phyloP scores from a whole-genome alignment of 2,888 invertebrate genomes.

The Rhaphigaster nebulosa region DNA sequence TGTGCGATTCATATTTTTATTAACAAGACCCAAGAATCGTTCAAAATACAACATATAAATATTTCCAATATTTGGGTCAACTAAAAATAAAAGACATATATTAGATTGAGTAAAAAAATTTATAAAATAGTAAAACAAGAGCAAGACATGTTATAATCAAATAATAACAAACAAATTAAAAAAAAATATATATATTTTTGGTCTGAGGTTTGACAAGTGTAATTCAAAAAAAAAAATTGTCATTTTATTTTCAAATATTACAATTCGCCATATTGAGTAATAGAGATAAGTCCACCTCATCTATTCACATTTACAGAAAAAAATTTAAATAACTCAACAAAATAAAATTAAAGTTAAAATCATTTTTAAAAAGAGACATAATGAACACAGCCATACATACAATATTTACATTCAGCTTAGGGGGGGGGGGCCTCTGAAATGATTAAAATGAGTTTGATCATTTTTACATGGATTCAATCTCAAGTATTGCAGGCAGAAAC shows the following conservation, averaged over 20 bases:
- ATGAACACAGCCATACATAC: too few species aligned
- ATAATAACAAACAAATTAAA: neutral
- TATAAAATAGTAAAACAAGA: neutral
- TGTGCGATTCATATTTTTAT: conserved; percentile 32
- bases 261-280: neutral
- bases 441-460: too few species aligned
- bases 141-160: neutral
- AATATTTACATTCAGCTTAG: too few species aligned
- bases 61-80: neutral
- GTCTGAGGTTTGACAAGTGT: too few species aligned
- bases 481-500: too few species aligned
- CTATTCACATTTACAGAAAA: too few species aligned
- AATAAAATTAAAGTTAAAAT: neutral
- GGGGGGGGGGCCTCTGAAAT: too few species aligned
- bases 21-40: conserved; percentile 23
- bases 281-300: neutral
- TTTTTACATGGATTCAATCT: too few species aligned
- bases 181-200: neutral
- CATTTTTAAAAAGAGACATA: neutral
- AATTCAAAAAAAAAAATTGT: too few species aligned
- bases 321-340: neutral
- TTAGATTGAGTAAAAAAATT: neutral
- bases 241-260: neutral
- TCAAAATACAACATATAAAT: neutral
- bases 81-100: neutral